phyloP scores from a whole-genome alignment of 1,140 invertebrate species.

The Triops longicaudatus region DNA sequence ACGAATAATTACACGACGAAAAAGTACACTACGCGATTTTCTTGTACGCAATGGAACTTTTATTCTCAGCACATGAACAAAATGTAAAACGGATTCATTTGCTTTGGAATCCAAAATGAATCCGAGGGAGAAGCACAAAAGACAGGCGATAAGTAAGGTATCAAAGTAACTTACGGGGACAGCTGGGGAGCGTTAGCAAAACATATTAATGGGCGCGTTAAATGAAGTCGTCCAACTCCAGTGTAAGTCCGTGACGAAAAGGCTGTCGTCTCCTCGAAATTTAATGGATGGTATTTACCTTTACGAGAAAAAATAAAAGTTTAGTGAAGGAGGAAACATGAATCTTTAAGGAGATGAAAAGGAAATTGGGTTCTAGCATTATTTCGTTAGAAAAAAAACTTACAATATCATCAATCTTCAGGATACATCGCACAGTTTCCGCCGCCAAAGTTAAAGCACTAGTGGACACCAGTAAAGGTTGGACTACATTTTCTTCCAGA shows the following conservation, averaged over 20 bases:
- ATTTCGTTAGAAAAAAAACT: slow-evolving; percentile 32
- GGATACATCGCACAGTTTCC: slow-evolving; percentile 93
- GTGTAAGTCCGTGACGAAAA: not conserved
- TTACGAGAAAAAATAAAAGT: not conserved
- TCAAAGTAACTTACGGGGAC: slow-evolving; percentile 2
- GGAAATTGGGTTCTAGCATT: too few relatives aligned
- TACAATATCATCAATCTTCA: slow-evolving; percentile 98
- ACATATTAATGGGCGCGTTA: not conserved
- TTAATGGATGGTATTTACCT: slow-evolving; percentile 22
- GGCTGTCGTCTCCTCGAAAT: not conserved
- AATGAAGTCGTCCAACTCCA: not conserved
- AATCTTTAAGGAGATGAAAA: too few relatives aligned
- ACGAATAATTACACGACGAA: too few relatives aligned
- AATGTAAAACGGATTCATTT: not conserved
- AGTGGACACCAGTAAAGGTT: slow-evolving; percentile 89
- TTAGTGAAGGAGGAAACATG: not conserved
- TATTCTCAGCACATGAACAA: not conserved
- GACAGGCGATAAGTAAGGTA: not conserved
- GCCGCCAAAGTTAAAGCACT: slow-evolving; percentile 90
- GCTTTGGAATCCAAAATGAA: not conserved
- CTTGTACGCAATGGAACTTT: not conserved
- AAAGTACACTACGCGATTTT: not conserved
- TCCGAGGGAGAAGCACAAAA: not conserved
- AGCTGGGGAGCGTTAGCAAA: slow-evolving; percentile 17
- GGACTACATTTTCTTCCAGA: slow-evolving; percentile 92